Evolutionary conservation across 2,888 invertebrate species (phyloP).

Genomic region (Ichneumon xanthorius): DNA sequence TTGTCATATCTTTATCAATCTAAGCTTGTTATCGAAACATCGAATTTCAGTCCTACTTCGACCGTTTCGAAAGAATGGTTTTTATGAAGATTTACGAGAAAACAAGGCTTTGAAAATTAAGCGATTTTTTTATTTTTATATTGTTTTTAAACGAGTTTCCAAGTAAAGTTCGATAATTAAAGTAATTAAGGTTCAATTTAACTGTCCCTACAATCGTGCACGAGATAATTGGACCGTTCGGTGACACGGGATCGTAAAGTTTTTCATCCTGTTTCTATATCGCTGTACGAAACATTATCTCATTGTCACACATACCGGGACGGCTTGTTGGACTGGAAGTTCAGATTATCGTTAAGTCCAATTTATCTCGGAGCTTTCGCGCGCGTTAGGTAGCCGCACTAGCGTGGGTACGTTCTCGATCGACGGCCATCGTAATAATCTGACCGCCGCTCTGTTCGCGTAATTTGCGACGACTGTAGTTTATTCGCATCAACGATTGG

Average conservation of each 20-base stretch:
- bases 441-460: conserved; percentile 14
- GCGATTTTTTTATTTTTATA: not conserved
- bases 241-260: conserved; percentile 46
- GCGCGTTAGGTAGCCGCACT: conserved; percentile 33
- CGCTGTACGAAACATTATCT: conserved; percentile 54
- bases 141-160: not conserved
- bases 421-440: conserved; percentile 33
- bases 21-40: too few species aligned
- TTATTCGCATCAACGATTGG: conserved; percentile 11
- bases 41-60: too few species aligned
- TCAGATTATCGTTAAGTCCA: conserved; percentile 62
- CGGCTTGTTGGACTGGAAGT: conserved; percentile 56
- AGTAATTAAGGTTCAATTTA: conserved; percentile 46
- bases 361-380: conserved; percentile 62
- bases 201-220: conserved; percentile 35
- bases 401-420: conserved; percentile 57
- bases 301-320: conserved; percentile 46
- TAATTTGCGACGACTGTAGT: not conserved
- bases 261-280: conserved; percentile 54
- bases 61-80: too few species aligned
- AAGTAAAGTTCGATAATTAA: conserved; percentile 14
- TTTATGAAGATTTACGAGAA: not conserved
- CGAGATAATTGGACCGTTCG: conserved; percentile 52
- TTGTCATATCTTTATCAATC: too few species aligned
- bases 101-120: not conserved